Evolutionary conservation across 1,140 invertebrate genomes (phyloP).

Genomic region (Luehdorfia chinensis): DNA sequence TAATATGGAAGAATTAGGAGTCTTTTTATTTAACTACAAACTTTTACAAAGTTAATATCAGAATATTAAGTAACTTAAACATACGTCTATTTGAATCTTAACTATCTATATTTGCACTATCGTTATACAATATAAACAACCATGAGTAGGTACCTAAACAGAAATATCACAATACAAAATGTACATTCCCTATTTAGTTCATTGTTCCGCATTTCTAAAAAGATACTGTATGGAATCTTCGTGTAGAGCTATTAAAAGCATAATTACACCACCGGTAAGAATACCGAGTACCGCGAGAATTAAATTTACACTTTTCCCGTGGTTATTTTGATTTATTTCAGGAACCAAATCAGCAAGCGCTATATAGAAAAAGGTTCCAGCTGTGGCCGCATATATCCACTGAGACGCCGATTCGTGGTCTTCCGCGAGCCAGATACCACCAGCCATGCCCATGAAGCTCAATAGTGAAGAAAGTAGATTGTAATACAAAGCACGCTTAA

Average conservation of each 20-base stretch:
- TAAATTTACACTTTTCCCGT: constrained; percentile 59
- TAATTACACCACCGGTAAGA: constrained; percentile 82
- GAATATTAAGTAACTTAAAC: no score
- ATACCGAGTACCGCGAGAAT: constrained; percentile 81
- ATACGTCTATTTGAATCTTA: no score
- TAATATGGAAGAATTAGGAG: no score
- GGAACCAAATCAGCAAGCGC: constrained; percentile 88
- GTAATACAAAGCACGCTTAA: constrained; percentile 83
- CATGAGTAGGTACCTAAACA: constrained; percentile 37
- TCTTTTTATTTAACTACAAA: no score
- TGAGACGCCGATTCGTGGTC: constrained; percentile 79
- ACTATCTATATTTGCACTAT: no score
- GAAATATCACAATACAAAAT: constrained; percentile 49
- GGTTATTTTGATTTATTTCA: constrained; percentile 76
- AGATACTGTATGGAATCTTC: constrained; percentile 82
- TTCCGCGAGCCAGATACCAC: constrained; percentile 84
- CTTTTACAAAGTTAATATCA: no score
- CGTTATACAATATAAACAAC: no score
- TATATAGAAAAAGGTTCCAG: constrained; percentile 90
- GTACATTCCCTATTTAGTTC: constrained; percentile 28
- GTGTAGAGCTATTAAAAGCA: constrained; percentile 86
- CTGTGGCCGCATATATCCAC: constrained; percentile 88
- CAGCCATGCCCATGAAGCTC: constrained; percentile 85
- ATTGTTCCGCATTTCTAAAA: constrained; percentile 71
- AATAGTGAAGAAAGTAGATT: constrained; percentile 86